Evolutionary conservation across 2,888 invertebrate genomes (phyloP), one percentile per base, ranked within the genome.

Genomic region (Labia minor): DNA sequence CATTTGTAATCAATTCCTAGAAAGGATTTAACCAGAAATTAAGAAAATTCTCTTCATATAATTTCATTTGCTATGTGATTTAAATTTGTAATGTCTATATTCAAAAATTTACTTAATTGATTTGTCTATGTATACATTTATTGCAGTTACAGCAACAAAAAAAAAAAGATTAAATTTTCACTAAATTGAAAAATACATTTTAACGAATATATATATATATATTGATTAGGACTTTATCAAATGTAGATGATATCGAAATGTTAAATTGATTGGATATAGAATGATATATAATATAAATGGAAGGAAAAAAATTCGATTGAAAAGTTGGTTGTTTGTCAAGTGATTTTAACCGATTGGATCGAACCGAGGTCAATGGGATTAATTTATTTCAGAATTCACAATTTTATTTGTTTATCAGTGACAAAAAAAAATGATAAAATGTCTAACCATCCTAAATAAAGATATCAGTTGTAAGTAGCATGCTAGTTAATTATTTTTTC

Each of bases 401-500:
- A 16, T 21, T 18, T 61, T 20, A 61, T 63, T 19, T 66, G 62
- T 21, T 21, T 63, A 63, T 49, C 21, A 66, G 8, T 8, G 21
- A 21, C 62, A 18, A 8, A 8, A 26, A 26, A 26, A 26, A 26
- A 26, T 26, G 4, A 26, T 6, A 26, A 26, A 3, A 26, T 6
- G 8, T 26, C 3, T 26, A 26, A 26, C n/a, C n/a, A 26, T 26
- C 26, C 3, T 3, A 8, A 8, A 26, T 26, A 26, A 26, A 26
- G 26, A 21, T 33, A 16, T 64, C 18, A 19, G 14, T 64, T 64
- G 20, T 63, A 18, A 21, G 19, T 62, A 18, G 14, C 63, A 18
- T 19, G 18, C 19, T 11, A 16, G 16, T 26, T 63, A n/a, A 63
- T n/a, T 3, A 63, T 63, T 20, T 33, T 26, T 26, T 63, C 21